Conservation (phyloP, 2,113 vertebrate genomes). For the Gavia stellata region DNA sequence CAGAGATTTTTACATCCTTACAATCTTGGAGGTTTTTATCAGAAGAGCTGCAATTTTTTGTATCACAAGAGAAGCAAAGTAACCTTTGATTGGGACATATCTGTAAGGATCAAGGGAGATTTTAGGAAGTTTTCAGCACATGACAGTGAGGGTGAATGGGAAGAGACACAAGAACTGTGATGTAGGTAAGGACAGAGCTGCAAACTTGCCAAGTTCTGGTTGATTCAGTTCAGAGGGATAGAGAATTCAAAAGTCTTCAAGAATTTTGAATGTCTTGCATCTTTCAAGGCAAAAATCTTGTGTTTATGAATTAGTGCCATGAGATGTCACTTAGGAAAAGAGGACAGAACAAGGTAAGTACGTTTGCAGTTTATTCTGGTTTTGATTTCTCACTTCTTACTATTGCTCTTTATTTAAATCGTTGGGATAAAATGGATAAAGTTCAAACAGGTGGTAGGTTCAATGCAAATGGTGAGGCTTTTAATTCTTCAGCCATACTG, state of each 20-base stretch:
- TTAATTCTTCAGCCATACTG: not conserved
- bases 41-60: not conserved
- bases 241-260: not conserved
- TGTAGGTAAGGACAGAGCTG: not conserved
- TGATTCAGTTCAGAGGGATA: not conserved
- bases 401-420: not conserved
- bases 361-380: not conserved
- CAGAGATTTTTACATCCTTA: not conserved
- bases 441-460: not conserved
- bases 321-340: not conserved
- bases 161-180: not conserved
- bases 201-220: not conserved
- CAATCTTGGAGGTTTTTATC: not conserved
- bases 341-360: not conserved
- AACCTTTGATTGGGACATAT: not conserved
- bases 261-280: not conserved
- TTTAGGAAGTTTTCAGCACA: not conserved
- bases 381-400: not conserved
- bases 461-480: not conserved
- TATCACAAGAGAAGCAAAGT: not conserved
- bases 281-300: not conserved
- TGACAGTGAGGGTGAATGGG: not conserved
- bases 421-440: not conserved
- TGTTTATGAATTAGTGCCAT: not conserved
- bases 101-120: not conserved